Conservation (phyloP, 1,140 invertebrate species). For the Plectus sambesii region DNA sequence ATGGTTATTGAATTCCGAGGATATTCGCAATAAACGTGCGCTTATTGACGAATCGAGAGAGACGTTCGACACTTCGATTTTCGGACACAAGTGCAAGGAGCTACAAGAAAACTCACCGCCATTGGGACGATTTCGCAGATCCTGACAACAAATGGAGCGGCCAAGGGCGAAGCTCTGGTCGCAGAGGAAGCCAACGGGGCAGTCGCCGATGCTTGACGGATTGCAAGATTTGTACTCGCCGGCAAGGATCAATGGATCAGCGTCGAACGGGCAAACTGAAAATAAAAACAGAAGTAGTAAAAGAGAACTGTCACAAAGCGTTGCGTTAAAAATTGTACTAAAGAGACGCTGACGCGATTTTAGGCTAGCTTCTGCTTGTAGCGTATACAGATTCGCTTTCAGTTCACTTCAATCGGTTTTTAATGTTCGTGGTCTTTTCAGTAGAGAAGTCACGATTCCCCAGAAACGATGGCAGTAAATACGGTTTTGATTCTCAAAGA, state of each 20-base stretch:
- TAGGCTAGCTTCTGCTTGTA: constrained; percentile 13
- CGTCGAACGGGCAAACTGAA: constrained; percentile 35
- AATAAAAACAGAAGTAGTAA: background rate
- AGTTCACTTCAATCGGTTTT: no score
- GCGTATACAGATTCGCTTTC: no score
- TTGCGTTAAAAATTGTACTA: background rate
- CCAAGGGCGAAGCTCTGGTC: constrained; percentile 37
- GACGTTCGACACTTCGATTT: no score
- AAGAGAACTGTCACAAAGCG: constrained; percentile 11
- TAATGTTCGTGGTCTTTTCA: no score
- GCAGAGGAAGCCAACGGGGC: constrained; percentile 34
- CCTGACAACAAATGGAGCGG: constrained; percentile 35
- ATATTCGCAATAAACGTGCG: no score
- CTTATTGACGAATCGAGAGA: no score
- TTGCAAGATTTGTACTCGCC: constrained; percentile 32
- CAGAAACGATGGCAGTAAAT: no score
- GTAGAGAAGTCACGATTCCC: background rate
- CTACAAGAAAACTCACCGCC: no score
- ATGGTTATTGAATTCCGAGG: no score
- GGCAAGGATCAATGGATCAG: constrained; percentile 28
- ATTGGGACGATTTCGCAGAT: constrained; percentile 7
- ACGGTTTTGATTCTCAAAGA: no score
- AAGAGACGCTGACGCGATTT: background rate
- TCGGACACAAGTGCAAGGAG: no score
- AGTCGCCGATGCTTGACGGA: constrained; percentile 30